Conservation (phyloP, 2,113 vertebrate species). For the Neolamprologus sp. region DNA sequence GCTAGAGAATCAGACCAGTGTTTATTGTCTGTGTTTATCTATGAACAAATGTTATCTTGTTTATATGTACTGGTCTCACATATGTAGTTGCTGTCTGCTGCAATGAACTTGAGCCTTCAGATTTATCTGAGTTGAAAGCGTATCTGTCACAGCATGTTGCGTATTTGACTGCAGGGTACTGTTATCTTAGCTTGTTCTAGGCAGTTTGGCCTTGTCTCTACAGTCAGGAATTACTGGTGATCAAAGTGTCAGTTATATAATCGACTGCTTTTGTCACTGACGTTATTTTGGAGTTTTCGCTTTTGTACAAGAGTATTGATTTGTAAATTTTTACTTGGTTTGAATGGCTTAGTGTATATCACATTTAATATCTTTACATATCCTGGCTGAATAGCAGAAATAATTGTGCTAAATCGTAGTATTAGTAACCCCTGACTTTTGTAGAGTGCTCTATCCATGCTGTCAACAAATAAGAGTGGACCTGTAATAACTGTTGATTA, state of each 20-base stretch:
- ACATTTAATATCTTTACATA: background rate
- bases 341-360: background rate
- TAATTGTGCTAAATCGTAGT: background rate
- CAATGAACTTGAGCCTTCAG: background rate
- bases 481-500: background rate
- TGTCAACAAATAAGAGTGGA: background rate
- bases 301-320: background rate
- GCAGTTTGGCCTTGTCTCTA: background rate
- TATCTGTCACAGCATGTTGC: background rate
- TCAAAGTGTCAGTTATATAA: background rate
- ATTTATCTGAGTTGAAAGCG: background rate
- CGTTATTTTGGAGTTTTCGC: background rate
- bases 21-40: constrained; percentile 17
- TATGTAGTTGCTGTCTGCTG: background rate
- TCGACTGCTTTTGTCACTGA: background rate
- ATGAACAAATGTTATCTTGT: background rate
- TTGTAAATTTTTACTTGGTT: background rate
- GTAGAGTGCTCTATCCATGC: background rate
- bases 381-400: background rate
- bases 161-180: background rate
- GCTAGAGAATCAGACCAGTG: background rate
- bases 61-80: background rate
- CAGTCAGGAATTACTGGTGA: background rate
- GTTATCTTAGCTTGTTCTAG: background rate
- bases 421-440: background rate